phyloP scores from a whole-genome alignment of 2,797 vertebrate species.

The Pangasius larnaudii region DNA sequence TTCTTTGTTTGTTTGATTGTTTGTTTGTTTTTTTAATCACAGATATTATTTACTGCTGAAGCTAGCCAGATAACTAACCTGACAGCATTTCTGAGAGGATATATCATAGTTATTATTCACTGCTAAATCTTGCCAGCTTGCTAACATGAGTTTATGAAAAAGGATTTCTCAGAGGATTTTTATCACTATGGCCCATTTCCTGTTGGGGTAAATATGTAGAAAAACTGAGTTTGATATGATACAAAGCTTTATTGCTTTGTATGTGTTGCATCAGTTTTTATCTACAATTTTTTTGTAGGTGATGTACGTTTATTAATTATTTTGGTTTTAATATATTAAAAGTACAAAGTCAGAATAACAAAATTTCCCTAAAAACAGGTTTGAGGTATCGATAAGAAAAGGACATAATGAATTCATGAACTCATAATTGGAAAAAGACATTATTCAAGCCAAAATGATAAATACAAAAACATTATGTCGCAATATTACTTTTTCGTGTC shows the following conservation, averaged over 20 bases:
- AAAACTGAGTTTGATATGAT: background rate
- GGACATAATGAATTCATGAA: background rate
- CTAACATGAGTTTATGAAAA: background rate
- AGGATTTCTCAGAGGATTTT: background rate
- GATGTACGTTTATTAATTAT: background rate
- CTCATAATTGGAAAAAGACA: background rate
- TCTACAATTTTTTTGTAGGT: background rate
- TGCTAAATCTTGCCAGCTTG: background rate
- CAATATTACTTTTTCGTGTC: background rate
- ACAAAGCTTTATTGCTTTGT: background rate
- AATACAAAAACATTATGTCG: background rate
- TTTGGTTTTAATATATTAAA: background rate
- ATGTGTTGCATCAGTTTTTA: background rate
- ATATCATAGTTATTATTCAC: background rate
- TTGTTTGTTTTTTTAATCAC: background rate
- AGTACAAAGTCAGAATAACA: background rate
- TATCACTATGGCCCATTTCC: background rate
- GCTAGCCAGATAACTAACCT: background rate
- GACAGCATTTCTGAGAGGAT: background rate
- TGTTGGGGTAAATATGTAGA: background rate
- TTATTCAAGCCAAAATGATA: background rate
- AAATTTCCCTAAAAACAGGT: background rate
- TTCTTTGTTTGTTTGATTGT: too few relatives aligned
- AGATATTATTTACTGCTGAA: background rate
- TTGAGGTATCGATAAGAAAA: background rate